Evolutionary conservation across 2,888 invertebrate species (phyloP), one percentile per base, ranked within the genome.

Genomic region (Tryphoninae sp.): DNA sequence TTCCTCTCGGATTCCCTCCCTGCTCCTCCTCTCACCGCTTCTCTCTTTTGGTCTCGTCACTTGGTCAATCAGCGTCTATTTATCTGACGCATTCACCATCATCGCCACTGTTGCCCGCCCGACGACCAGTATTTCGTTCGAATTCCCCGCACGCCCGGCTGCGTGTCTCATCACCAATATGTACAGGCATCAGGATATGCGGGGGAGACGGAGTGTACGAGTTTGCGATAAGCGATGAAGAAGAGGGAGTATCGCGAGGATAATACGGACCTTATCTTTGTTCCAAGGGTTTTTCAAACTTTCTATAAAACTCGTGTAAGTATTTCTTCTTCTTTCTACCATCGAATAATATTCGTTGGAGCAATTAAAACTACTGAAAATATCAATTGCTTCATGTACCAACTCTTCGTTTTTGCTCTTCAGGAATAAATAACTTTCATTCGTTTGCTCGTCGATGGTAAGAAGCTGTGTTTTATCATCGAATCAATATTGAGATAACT

Each of bases 11-110:
- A 16, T 19, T 53, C 16, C 45, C 26, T 33, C 51, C 49, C 45
- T 49, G 2, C 68, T 22, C 19, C 19, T 19, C 19, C 19, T 40
- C 77, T 61, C 23, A 40, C 11, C 40, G 16, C 51, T 73, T 79
- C 67, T 51, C 76, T 69, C 78, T 77, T 64, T 53, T 59, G 42
- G 69, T 78, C 82, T 80, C 83, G 68, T 59, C 83, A 71, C 59
- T 61, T 68, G 69, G 58, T 82, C 86, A 86, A 86, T 86, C 86
- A 81, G 76, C 79, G 67, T 80, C 81, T 81, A 85, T 86, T 84
- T 84, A 79, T 83, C 80, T 78, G 85, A 80, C 67, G 82, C 78
- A 80, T 84, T 82, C 83, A 82, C 78, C 78, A 69, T 80, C 78
- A 65, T 79, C 75, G 53, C 62, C 61, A 55, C 74, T 26, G 73